Base-by-base conservation (phyloP, 2,888 invertebrate genomes). In the Holacanthella duospinosa region DNA sequence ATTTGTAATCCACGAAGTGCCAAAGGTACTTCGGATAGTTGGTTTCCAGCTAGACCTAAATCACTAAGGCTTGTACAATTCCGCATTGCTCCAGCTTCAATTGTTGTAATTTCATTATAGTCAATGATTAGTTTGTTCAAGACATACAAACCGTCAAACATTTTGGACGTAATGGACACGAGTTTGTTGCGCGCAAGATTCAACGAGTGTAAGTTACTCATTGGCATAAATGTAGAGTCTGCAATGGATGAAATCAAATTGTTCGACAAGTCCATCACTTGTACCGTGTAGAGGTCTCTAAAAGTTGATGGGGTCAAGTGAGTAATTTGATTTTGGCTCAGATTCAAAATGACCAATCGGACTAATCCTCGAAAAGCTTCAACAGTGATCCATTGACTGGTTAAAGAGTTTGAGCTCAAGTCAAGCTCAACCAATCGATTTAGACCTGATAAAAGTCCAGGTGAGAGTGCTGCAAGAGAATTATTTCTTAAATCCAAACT, bases 11-110 rank as follows among this genome's bases (percentile, higher is more conserved):
- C 84, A 72, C 84, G 84, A 67, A 88, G 82, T 53, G 88, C 87
- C 74, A 81, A 82, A 65, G 89, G 87, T 63, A 86, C 82, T 71
- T 84, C 84, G 44, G 82, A 83, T 73, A 90, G 79, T 74, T 82
- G 79, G 79, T 90, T 90, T 65, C 85, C 85, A 74, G 85, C 86
- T 68, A 89, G 78, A 55, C 86, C 86, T 71, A 89, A 80, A 77
- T 89, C 89, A 76, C 87, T 85, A 48, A 90, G 80, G 76, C 85
- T 85, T 9, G 87, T 87, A 74, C 87, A 84, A 78, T 89, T 89
- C 75, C 84, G 83, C 76, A 90, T 87, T 28, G 87, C 84, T 72
- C 83, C 83, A 59, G 83, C 79, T 76, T 87, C 84, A 59, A 89
- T 82, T 74, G 80, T 81, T 60, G 83, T 82, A 71, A 90, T 84